Conservation (phyloP, 1,140 invertebrate species). For the Trissolcus basalis region DNA sequence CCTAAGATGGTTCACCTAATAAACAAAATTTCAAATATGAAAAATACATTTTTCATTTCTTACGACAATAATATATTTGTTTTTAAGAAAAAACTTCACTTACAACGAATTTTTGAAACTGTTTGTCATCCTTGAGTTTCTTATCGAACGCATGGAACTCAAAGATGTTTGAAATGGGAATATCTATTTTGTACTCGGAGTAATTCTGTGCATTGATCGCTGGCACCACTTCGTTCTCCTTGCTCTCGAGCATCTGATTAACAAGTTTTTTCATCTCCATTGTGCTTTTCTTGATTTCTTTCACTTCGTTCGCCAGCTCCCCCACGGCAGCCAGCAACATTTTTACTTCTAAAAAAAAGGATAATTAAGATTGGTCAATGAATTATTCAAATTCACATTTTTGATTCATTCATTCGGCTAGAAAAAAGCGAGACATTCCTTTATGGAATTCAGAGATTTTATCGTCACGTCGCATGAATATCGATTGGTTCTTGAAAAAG, state of each 20-base stretch:
- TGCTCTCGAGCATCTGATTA: constrained; percentile 41
- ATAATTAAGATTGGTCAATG: constrained; percentile 16
- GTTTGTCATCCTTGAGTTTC: constrained; percentile 50
- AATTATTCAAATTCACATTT: constrained; percentile 20
- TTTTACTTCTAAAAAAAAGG: constrained; percentile 34
- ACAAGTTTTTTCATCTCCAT: constrained; percentile 54
- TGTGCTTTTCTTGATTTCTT: constrained; percentile 50
- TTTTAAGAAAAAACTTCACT: constrained; percentile 22
- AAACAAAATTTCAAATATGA: too few relatives aligned
- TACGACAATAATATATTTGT: too few relatives aligned
- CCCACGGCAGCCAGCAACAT: constrained; percentile 42
- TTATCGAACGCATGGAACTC: constrained; percentile 51
- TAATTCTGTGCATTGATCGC: constrained; percentile 52
- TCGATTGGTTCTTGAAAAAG: too few relatives aligned
- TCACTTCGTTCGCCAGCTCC: constrained; percentile 46
- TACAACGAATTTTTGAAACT: constrained; percentile 52
- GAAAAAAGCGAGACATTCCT: too few relatives aligned
- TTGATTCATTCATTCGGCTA: too few relatives aligned
- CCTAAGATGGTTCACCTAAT: constrained; percentile 45
- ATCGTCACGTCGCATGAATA: too few relatives aligned
- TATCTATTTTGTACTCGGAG: constrained; percentile 39
- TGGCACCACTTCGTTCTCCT: constrained; percentile 38
- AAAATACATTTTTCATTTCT: background rate
- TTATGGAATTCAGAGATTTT: too few relatives aligned
- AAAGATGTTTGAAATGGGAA: constrained; percentile 48